A percentile compares a stretch with the other conserved stretches of the same genome.
Conservation (phyloP, 2,797 vertebrate genomes). For the Clangula hyemalis region DNA sequence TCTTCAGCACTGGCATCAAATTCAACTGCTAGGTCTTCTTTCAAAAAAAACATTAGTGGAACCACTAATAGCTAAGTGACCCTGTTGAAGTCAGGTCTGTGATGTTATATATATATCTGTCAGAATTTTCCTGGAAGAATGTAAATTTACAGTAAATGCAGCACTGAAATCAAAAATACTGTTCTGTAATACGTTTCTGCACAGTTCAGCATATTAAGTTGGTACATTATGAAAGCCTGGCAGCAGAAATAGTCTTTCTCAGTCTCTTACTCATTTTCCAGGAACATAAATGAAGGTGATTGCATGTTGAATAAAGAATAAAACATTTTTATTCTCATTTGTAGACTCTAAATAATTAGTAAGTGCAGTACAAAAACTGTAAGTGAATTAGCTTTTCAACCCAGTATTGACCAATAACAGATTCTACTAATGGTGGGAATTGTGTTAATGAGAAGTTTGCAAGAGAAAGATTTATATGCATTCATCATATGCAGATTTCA, state of each 20-base stretch:
- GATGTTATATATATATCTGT: not conserved
- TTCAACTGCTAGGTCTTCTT: not conserved
- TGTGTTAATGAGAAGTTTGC: constrained; percentile 1
- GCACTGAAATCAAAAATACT: constrained; percentile 7
- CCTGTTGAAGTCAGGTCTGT: not conserved
- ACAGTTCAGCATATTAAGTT: constrained; percentile 37
- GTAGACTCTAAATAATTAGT: not conserved
- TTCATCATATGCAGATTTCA: not conserved
- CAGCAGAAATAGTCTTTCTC: not conserved
- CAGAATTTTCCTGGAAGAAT: constrained; percentile 34
- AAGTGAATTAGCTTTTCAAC: constrained; percentile 40
- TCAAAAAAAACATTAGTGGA: not conserved
- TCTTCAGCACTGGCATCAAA: not conserved
- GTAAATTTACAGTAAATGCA: constrained; percentile 36
- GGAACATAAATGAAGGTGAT: constrained; percentile 29
- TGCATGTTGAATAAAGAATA: constrained; percentile 45
- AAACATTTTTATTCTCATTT: constrained; percentile 37
- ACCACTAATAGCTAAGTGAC: not conserved
- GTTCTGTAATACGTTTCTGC: constrained; percentile 13
- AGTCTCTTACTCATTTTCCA: constrained; percentile 51
- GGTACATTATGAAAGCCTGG: constrained; percentile 4
- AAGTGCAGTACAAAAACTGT: not conserved
- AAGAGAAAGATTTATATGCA: constrained; percentile 1
- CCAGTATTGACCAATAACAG: not conserved
- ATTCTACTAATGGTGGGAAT: not conserved